These are phyloP conservation scores for Lamprologus callipterus DNA, from an alignment of 2,113 vertebrate species.

Conservation along the genomic window DNA sequence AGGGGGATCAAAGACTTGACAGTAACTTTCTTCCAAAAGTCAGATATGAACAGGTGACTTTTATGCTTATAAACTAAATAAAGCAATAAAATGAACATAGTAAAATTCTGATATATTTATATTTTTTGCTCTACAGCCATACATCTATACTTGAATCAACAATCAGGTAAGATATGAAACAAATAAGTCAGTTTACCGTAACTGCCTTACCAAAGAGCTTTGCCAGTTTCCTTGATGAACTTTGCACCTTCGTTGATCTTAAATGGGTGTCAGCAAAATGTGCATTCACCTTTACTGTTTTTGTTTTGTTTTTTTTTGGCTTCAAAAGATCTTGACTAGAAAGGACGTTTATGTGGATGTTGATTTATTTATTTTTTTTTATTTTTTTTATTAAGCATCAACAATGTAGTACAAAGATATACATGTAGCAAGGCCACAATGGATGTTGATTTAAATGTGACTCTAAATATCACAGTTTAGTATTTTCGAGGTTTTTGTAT, in stretches of 20 bases:
- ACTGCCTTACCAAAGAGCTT: background rate
- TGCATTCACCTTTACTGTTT: background rate
- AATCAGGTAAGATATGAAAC: conserved; percentile 36
- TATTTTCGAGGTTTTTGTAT: background rate
- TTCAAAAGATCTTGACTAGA: background rate
- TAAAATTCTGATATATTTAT: background rate
- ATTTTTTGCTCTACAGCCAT: background rate
- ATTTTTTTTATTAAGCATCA: background rate
- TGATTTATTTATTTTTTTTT: background rate
- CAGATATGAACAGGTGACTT: conserved; percentile 34
- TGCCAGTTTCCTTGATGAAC: background rate
- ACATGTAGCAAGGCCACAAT: background rate
- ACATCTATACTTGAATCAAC: background rate
- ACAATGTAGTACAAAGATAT: background rate
- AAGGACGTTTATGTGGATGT: background rate
- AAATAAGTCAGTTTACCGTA: background rate
- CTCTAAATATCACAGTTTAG: background rate
- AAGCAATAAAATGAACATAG: background rate
- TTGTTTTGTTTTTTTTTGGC: background rate
- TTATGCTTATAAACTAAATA: background rate
- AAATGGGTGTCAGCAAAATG: background rate
- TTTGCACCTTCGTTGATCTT: background rate
- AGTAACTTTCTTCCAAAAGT: conserved; percentile 33
- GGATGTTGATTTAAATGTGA: background rate
- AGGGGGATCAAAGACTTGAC: conserved; percentile 54